These are phyloP conservation scores for Dermatemys mawii DNA, from an alignment of 2,113 vertebrate species.

Conservation along the genomic window DNA sequence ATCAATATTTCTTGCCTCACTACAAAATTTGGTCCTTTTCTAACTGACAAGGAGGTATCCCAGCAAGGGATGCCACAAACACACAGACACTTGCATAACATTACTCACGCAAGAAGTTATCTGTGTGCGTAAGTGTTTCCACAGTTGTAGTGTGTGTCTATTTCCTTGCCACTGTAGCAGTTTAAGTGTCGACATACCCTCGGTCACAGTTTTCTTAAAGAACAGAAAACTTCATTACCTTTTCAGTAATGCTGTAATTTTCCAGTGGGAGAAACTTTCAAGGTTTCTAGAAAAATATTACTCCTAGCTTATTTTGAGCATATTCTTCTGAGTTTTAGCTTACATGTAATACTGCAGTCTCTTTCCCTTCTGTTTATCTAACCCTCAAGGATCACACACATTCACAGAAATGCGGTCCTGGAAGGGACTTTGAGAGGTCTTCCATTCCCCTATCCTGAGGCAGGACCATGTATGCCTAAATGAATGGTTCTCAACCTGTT, in stretches of 20 bases:
- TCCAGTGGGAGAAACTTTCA: neutral
- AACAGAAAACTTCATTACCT: neutral
- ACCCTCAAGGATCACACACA: fast-evolving
- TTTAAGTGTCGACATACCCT: neutral
- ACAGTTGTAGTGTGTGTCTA: neutral
- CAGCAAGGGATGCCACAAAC: fast-evolving
- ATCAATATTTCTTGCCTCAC: neutral
- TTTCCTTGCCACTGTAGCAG: neutral
- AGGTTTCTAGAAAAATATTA: neutral
- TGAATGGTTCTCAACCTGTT: no score
- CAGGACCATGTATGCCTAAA: no score
- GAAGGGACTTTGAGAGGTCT: no score
- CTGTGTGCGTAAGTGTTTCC: neutral
- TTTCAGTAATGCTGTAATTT: neutral
- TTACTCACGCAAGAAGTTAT: neutral
- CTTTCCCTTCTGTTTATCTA: neutral
- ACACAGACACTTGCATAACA: neutral
- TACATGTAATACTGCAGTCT: fast-evolving
- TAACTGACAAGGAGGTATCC: neutral
- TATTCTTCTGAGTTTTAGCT: neutral
- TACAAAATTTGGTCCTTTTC: neutral
- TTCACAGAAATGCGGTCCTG: fast-evolving
- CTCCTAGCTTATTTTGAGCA: neutral
- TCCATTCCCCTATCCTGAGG: no score
- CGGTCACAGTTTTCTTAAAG: neutral